These are phyloP conservation scores for Ormia ochracea DNA, from an alignment of 2,888 invertebrate genomes.

Conservation along the genomic window DNA sequence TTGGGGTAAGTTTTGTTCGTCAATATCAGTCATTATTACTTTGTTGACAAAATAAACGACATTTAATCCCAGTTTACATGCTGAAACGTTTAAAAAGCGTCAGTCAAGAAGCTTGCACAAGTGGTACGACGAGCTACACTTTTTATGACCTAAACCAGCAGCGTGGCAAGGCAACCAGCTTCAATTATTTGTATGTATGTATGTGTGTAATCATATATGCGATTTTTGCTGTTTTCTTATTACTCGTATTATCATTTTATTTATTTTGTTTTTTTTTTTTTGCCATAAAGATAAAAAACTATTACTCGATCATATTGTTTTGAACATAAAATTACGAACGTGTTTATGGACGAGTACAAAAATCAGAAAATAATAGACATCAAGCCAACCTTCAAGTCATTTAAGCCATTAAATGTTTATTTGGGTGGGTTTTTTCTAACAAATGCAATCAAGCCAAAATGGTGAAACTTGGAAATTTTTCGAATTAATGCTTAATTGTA, in stretches of 20 bases:
- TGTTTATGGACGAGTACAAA: conserved; percentile 21
- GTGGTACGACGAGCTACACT: conserved; percentile 54
- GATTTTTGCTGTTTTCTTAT: conserved; percentile 10
- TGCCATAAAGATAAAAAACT: conserved; percentile 38
- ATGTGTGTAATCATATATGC: not conserved
- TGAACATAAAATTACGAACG: conserved; percentile 17
- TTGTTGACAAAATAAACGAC: not conserved
- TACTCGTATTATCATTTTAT: too few relatives aligned
- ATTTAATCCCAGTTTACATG: not conserved
- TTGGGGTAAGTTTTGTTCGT: not conserved
- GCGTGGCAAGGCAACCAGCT: conserved; percentile 51
- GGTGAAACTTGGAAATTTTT: conserved; percentile 32
- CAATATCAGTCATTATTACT: conserved; percentile 29
- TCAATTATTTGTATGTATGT: not conserved
- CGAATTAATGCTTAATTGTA: not conserved
- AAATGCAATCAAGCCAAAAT: conserved; percentile 29
- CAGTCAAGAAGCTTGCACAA: conserved; percentile 40
- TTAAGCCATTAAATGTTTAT: conserved; percentile 38
- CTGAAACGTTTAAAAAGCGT: conserved; percentile 17
- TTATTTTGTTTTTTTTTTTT: conserved; percentile 18
- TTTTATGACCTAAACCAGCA: conserved; percentile 57
- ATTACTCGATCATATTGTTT: conserved; percentile 42
- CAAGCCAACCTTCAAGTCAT: conserved; percentile 38
- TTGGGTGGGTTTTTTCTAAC: conserved; percentile 39
- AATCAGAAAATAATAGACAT: conserved; percentile 14